Percentiles rank a stretch among this genome's conserved stretches.
These are phyloP conservation scores for Saxidomus purpurata DNA, from an alignment of 1,140 invertebrate genomes.

Conservation along the genomic window DNA sequence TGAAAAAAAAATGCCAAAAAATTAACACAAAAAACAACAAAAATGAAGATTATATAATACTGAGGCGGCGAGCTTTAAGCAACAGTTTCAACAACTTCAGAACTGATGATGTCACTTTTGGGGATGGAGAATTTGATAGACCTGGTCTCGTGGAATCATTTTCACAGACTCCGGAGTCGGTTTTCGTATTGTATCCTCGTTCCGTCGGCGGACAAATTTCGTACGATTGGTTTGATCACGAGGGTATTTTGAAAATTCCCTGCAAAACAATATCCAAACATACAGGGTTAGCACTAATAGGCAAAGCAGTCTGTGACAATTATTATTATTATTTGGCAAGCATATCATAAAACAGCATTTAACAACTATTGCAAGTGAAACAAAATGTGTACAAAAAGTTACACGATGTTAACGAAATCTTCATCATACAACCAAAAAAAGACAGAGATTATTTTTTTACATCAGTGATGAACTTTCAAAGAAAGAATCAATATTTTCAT, in stretches of 20 bases:
- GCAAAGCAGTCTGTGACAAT: neutral
- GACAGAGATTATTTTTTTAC: neutral
- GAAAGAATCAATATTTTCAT: slow-evolving; percentile 5
- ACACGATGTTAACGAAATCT: neutral
- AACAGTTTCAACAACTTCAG: neutral
- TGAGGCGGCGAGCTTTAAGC: slow-evolving; percentile 45
- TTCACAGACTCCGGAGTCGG: slow-evolving; percentile 74
- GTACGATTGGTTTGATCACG: slow-evolving; percentile 24
- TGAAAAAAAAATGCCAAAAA: neutral
- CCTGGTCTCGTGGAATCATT: slow-evolving; percentile 75
- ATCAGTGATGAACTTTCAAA: neutral
- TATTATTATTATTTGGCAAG: neutral
- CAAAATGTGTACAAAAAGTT: neutral
- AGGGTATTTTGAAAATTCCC: slow-evolving; percentile 58
- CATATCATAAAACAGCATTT: neutral
- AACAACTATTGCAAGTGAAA: neutral
- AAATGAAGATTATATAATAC: slow-evolving; percentile 60
- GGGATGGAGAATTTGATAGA: slow-evolving; percentile 80
- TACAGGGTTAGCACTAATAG: neutral
- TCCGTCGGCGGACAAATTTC: slow-evolving; percentile 43
- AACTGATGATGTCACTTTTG: slow-evolving; percentile 68
- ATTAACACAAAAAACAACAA: slow-evolving; percentile 12
- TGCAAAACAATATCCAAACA: slow-evolving; percentile 54
- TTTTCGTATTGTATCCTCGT: slow-evolving; percentile 70
- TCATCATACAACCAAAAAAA: neutral